phyloP scores from a whole-genome alignment of 1,140 invertebrate genomes.

The Aphelenchoides besseyi region DNA sequence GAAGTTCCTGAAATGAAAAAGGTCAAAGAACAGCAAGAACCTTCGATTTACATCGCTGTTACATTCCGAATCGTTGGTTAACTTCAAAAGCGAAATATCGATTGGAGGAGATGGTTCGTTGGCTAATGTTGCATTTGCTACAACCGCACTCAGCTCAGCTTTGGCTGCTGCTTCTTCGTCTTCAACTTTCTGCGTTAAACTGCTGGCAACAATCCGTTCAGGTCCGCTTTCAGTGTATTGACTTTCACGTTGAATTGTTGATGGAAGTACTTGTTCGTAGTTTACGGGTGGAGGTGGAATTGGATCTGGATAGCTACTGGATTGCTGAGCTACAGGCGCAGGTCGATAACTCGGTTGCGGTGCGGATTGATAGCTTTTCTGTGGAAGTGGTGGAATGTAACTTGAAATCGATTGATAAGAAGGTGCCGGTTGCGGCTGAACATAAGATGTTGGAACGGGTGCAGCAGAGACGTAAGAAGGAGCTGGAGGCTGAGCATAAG shows the following conservation, averaged over 20 bases:
- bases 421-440: neutral
- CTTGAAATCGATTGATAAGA: too few species aligned
- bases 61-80: slow-evolving; percentile 51
- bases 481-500: neutral
- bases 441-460: slow-evolving; percentile 14
- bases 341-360: neutral
- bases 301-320: neutral
- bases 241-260: slow-evolving; percentile 1
- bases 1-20: slow-evolving; percentile 5
- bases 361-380: too few species aligned
- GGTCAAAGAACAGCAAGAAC: neutral
- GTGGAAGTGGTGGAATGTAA: neutral
- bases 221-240: neutral
- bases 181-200: neutral
- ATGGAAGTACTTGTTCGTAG: neutral
- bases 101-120: slow-evolving; percentile 25
- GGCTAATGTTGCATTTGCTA: neutral
- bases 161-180: neutral
- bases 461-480: neutral
- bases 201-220: too few species aligned
- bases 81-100: slow-evolving; percentile 35
- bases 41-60: slow-evolving; percentile 35
- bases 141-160: neutral
- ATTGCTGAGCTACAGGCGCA: too few species aligned
- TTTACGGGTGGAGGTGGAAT: neutral